phyloP scores from a whole-genome alignment of 1,140 invertebrate species.

The Drosophila paulistorum region DNA sequence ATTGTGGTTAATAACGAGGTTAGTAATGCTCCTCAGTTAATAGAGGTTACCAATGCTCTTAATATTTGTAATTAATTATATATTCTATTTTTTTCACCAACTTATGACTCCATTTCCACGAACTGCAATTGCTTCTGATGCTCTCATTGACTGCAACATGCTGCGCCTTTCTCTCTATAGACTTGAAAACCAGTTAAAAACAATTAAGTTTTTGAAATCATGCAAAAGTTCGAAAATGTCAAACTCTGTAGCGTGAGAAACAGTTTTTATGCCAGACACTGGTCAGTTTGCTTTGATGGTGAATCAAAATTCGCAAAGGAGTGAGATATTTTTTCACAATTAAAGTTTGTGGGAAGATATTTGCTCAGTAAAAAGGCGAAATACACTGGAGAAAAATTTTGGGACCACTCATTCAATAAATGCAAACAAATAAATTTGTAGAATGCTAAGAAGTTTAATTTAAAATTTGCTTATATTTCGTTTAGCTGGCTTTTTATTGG shows the following conservation, averaged over 20 bases:
- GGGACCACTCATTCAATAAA: background rate
- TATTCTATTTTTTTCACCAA: no score
- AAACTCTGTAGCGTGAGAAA: conserved; percentile 82
- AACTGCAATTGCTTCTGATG: conserved; percentile 27
- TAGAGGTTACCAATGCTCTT: conserved; percentile 1
- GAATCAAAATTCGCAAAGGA: conserved; percentile 74
- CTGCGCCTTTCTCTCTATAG: background rate
- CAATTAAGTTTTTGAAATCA: conserved; percentile 82
- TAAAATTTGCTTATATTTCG: background rate
- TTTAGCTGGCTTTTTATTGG: no score
- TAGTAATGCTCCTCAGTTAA: conserved; percentile 46
- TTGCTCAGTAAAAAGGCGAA: conserved; percentile 1
- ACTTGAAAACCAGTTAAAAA: conserved; percentile 67
- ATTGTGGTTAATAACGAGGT: conserved; percentile 61
- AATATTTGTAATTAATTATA: background rate
- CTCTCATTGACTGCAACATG: conserved; percentile 28
- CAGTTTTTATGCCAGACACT: conserved; percentile 55
- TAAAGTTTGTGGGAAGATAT: conserved; percentile 61
- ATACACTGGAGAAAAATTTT: conserved; percentile 52
- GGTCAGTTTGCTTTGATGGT: conserved; percentile 41
- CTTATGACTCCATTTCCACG: conserved; percentile 33
- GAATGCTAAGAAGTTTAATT: background rate
- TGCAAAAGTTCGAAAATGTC: conserved; percentile 83
- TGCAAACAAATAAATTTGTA: background rate
- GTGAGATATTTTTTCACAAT: conserved; percentile 74